phyloP scores from a whole-genome alignment of 37 sponge, comb jelly and placozoan genomes.

The Hormiphora californensis region DNA sequence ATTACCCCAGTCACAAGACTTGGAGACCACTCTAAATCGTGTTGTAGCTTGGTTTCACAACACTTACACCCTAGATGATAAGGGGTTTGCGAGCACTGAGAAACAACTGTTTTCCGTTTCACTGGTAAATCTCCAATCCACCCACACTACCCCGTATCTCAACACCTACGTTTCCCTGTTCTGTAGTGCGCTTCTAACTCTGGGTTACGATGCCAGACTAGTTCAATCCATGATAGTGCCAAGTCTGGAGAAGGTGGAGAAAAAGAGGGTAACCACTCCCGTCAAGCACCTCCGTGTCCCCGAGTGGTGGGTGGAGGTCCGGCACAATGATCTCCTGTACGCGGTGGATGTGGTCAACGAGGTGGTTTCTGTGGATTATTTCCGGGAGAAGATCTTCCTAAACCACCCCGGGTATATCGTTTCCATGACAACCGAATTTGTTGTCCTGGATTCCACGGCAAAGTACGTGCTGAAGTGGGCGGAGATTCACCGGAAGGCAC shows the following conservation, averaged over 20 bases:
- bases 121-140: not conserved
- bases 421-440: not conserved
- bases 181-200: not conserved
- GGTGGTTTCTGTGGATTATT: not conserved
- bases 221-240: conserved; percentile 17
- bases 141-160: not conserved
- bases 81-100: not conserved
- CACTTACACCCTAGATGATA: not conserved
- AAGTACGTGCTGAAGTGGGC: not conserved
- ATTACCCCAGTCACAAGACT: not conserved
- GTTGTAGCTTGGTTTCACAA: conserved; percentile 14
- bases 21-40: not conserved
- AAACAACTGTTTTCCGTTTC: too few relatives aligned
- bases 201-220: not conserved
- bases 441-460: conserved; percentile 12
- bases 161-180: not conserved
- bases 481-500: conserved; percentile 32
- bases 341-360: conserved; percentile 28
- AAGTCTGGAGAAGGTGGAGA: conserved; percentile 3
- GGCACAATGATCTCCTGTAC: not conserved
- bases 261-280: not conserved
- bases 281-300: not conserved
- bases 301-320: not conserved
- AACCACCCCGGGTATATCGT: conserved; percentile 18
- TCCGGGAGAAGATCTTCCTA: not conserved